Conservation (phyloP, 2,113 vertebrate genomes). For the Prionailurus bengalensis region DNA sequence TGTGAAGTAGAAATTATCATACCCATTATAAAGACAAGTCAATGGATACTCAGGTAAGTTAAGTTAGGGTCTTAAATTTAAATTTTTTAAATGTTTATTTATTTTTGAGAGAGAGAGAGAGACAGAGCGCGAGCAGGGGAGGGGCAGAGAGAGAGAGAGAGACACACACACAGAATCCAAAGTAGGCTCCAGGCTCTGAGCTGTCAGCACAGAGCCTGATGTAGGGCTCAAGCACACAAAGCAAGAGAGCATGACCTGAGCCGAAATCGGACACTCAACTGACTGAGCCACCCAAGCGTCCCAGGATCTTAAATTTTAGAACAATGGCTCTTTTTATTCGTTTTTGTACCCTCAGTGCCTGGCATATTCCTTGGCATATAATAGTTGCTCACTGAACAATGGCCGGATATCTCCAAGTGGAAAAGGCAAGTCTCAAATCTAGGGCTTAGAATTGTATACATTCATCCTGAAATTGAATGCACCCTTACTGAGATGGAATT, state of each 20-base stretch:
- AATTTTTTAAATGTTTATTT: too few relatives aligned
- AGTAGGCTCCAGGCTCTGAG: too few relatives aligned
- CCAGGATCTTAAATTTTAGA: neutral
- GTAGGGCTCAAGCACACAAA: too few relatives aligned
- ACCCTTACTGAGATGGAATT: neutral
- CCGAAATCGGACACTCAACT: too few relatives aligned
- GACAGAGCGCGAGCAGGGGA: too few relatives aligned
- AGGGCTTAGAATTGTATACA: neutral
- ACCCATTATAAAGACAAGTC: neutral
- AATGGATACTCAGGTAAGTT: neutral
- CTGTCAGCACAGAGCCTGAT: too few relatives aligned
- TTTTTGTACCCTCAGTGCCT: neutral
- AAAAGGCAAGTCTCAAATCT: neutral
- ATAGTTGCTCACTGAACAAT: neutral
- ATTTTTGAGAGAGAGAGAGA: too few relatives aligned
- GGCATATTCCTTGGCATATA: neutral
- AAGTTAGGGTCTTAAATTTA: neutral
- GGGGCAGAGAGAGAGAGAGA: too few relatives aligned
- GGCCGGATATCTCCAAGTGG: neutral
- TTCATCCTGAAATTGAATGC: neutral
- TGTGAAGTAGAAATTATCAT: neutral
- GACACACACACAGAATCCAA: rapidly evolving
- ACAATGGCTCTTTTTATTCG: neutral
- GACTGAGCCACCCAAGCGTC: too few relatives aligned
- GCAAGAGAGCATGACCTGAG: too few relatives aligned